Percentiles rank a stretch among this genome's conserved stretches.
Evolutionary conservation across 2,797 vertebrate species (phyloP).

Genomic region (Labroides dimidiatus): DNA sequence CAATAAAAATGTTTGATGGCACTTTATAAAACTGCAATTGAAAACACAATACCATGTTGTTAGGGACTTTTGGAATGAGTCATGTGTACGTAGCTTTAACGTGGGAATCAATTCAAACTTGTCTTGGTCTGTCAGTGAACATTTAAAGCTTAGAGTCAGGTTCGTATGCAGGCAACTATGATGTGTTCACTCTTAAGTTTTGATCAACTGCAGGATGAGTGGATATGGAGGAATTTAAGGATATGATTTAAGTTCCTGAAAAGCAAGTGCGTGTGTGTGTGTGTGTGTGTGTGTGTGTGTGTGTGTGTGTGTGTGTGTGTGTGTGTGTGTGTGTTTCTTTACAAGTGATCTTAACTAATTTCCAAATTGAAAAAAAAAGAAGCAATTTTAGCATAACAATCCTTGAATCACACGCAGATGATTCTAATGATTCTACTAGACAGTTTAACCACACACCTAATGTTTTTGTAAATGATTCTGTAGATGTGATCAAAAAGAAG

Average conservation of each 20-base stretch:
- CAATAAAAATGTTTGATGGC: constrained; percentile 25
- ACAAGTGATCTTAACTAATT: too few species aligned
- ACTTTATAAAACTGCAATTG: constrained; percentile 9
- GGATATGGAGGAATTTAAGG: background rate
- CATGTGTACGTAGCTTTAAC: constrained; percentile 16
- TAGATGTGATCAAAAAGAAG: too few species aligned
- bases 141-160: constrained; percentile 10
- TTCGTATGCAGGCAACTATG: constrained; percentile 8
- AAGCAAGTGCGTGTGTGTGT: constrained; percentile 1
- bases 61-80: background rate
- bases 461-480: too few species aligned
- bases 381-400: too few species aligned
- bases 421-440: too few species aligned
- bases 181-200: background rate
- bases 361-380: too few species aligned
- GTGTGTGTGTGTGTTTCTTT: too few species aligned
- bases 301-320: too few species aligned
- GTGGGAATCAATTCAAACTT: constrained; percentile 14
- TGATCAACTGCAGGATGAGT: background rate
- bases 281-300: too few species aligned
- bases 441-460: too few species aligned
- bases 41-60: constrained; percentile 21
- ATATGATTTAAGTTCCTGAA: constrained; percentile 19
- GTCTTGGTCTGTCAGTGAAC: constrained; percentile 14
- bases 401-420: too few species aligned